Conservation (phyloP, 1,140 invertebrate genomes). For the Leptoteleia sp. region DNA sequence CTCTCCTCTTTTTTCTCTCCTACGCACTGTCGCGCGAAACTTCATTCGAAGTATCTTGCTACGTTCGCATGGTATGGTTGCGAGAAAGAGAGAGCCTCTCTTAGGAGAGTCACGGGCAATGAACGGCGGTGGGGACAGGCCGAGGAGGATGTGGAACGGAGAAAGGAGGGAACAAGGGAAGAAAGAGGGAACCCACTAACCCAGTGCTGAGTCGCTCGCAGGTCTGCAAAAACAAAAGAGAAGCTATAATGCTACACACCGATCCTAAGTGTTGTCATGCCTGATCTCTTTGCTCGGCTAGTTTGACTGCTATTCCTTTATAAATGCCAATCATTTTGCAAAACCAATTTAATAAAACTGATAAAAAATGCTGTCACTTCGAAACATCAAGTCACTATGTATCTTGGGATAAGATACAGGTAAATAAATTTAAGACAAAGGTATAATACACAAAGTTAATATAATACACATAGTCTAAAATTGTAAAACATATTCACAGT, state of each 20-base stretch:
- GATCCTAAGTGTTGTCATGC: slow-evolving; percentile 67
- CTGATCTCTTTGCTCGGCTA: slow-evolving; percentile 66
- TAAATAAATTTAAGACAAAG: no score
- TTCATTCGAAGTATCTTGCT: slow-evolving; percentile 59
- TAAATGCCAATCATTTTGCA: slow-evolving; percentile 9
- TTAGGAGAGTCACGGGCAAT: slow-evolving; percentile 61
- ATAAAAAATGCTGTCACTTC: neutral
- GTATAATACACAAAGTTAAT: no score
- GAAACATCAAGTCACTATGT: no score
- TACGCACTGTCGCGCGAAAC: slow-evolving; percentile 62
- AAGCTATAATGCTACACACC: slow-evolving; percentile 75
- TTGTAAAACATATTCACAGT: no score
- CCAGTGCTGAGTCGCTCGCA: slow-evolving; percentile 77
- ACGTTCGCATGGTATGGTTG: slow-evolving; percentile 60
- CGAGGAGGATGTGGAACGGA: slow-evolving; percentile 63
- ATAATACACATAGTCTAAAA: no score
- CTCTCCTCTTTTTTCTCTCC: slow-evolving; percentile 60
- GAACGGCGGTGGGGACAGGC: slow-evolving; percentile 65
- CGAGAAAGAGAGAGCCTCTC: slow-evolving; percentile 65
- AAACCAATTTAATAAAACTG: neutral
- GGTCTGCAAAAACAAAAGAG: slow-evolving; percentile 80
- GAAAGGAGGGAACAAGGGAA: slow-evolving; percentile 68
- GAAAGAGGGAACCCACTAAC: slow-evolving; percentile 77
- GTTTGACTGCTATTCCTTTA: slow-evolving; percentile 9
- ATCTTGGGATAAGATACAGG: no score